Percentiles rank a stretch among this genome's conserved stretches.
Evolutionary conservation across 2,888 invertebrate genomes (phyloP).

Genomic region (Spisula solida): DNA sequence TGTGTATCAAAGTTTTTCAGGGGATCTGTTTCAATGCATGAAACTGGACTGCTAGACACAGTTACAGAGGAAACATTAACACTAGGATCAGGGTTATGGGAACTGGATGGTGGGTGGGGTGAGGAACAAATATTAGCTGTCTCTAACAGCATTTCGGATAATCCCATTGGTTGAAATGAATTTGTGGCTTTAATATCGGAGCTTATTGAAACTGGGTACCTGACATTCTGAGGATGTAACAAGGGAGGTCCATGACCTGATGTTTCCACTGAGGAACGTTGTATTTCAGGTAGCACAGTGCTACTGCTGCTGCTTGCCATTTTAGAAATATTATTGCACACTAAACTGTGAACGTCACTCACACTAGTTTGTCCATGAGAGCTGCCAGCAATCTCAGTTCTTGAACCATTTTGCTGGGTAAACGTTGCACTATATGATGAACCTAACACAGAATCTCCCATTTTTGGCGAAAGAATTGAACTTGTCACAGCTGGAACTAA

Average conservation of each 20-base stretch:
- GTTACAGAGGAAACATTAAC: slow-evolving; percentile 1
- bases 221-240: slow-evolving; percentile 56
- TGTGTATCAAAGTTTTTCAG: slow-evolving; percentile 31
- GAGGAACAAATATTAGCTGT: slow-evolving; percentile 60
- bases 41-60: neutral
- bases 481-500: slow-evolving; percentile 68
- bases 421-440: slow-evolving; percentile 33
- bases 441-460: slow-evolving; percentile 51
- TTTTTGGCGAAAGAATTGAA: slow-evolving; percentile 68
- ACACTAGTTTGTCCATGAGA: slow-evolving; percentile 37
- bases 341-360: slow-evolving; percentile 20
- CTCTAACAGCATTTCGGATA: slow-evolving; percentile 72
- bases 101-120: neutral
- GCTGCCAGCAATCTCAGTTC: slow-evolving; percentile 29
- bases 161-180: slow-evolving; percentile 66
- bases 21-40: slow-evolving; percentile 27
- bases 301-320: slow-evolving; percentile 59
- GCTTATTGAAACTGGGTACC: slow-evolving; percentile 53
- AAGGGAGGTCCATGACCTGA: slow-evolving; percentile 51
- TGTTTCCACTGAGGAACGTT: neutral
- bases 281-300: slow-evolving; percentile 32
- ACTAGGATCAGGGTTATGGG: slow-evolving; percentile 21
- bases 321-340: slow-evolving; percentile 72
- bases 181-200: slow-evolving; percentile 58
- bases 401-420: slow-evolving; percentile 36